phyloP scores from a whole-genome alignment of 2,888 invertebrate genomes.

The Scaptomyza tumidula region DNA sequence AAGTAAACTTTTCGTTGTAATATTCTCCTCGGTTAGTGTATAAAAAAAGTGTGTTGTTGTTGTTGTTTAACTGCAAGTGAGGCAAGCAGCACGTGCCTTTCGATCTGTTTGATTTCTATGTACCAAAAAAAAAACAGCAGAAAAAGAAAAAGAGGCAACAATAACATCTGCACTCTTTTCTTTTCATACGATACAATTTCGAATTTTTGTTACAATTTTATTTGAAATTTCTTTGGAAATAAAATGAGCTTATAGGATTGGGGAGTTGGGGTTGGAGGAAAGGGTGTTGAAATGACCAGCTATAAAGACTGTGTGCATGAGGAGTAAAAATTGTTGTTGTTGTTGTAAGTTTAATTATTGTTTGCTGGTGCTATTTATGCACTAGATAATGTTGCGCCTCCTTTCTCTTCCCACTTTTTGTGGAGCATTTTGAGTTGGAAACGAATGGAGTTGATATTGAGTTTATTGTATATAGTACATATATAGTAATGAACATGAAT shows the following conservation, averaged over 20 bases:
- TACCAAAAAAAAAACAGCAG: too few species aligned
- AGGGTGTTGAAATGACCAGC: conserved; percentile 4
- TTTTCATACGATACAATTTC: neutral
- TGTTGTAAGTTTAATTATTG: conserved; percentile 19
- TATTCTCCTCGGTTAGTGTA: conserved; percentile 11
- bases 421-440: conserved; percentile 7
- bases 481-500: too few species aligned
- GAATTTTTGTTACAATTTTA: conserved; percentile 40
- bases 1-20: too few species aligned
- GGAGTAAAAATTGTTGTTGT: conserved; percentile 4
- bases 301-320: conserved; percentile 2
- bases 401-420: conserved; percentile 23
- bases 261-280: neutral
- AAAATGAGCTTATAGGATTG: neutral
- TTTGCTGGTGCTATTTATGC: conserved; percentile 52
- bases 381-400: conserved; percentile 37
- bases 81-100: conserved; percentile 39
- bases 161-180: conserved; percentile 6
- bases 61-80: conserved; percentile 6
- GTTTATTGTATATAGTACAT: too few species aligned
- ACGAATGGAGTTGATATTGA: too few species aligned
- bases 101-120: conserved; percentile 30
- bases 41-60: neutral
- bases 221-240: conserved; percentile 41
- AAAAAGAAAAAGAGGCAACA: neutral